A percentile compares a stretch with the other conserved stretches of the same genome.
These are phyloP conservation scores for Lycaon pictus DNA, from an alignment of 2,113 vertebrate genomes.

Conservation along the genomic window DNA sequence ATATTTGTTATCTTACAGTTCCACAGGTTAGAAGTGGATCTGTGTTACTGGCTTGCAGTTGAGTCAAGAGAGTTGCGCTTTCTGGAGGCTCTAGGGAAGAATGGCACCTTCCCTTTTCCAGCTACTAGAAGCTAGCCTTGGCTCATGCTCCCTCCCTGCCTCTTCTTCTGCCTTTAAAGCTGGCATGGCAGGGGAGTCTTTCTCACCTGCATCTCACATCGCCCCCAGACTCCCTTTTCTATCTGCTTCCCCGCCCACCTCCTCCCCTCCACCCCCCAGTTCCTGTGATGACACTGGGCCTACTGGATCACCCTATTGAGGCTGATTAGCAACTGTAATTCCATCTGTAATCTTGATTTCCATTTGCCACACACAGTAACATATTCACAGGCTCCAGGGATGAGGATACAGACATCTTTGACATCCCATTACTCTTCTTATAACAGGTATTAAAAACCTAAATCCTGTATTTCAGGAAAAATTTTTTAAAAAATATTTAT, in stretches of 20 bases:
- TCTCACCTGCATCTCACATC: not conserved
- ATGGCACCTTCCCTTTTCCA: not conserved
- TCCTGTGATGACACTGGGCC: not conserved
- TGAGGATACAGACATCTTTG: not conserved
- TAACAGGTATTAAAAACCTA: not conserved
- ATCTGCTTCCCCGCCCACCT: not conserved
- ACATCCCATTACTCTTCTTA: not conserved
- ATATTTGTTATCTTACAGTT: not conserved
- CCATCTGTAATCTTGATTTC: not conserved
- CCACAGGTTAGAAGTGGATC: not conserved
- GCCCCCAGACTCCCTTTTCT: not conserved
- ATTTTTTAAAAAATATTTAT: too few relatives aligned
- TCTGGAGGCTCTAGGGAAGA: not conserved
- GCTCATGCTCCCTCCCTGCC: not conserved
- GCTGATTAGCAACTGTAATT: not conserved
- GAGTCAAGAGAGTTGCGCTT: not conserved
- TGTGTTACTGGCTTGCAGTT: not conserved
- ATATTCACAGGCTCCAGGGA: not conserved
- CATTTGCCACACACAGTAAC: not conserved
- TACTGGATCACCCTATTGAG: not conserved
- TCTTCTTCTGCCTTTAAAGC: not conserved
- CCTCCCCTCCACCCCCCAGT: not conserved
- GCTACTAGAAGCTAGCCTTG: not conserved
- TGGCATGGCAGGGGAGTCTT: not conserved
- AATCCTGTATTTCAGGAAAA: not conserved